A percentile compares a stretch with the other conserved stretches of the same genome.
These are phyloP conservation scores for Eira barbara DNA, from an alignment of 2,113 vertebrate genomes.

Conservation along the genomic window DNA sequence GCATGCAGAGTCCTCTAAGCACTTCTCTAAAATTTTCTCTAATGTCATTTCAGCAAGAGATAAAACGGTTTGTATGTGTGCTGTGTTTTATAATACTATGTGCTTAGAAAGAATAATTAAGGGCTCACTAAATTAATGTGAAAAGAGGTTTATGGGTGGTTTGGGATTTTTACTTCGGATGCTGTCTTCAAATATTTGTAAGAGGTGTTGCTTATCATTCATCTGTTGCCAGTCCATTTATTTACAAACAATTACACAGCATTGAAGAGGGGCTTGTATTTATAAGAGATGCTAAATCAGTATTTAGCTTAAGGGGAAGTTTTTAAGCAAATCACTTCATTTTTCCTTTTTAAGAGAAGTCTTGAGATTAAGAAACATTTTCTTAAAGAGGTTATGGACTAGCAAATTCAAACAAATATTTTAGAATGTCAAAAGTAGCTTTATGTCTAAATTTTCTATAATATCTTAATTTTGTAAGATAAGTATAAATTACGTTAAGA, in stretches of 20 bases:
- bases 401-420: conserved; percentile 19
- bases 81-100: background rate
- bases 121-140: background rate
- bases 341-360: conserved; percentile 27
- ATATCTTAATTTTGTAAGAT: conserved; percentile 14
- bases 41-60: background rate
- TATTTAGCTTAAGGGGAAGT: background rate
- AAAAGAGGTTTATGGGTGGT: background rate
- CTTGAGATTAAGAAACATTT: conserved; percentile 24
- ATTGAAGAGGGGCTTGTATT: background rate
- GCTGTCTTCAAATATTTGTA: conserved; percentile 14
- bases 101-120: conserved; percentile 47
- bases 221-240: conserved; percentile 9
- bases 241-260: conserved; percentile 40
- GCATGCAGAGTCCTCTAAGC: background rate
- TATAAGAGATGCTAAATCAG: conserved; percentile 34
- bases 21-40: background rate
- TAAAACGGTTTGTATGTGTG: background rate
- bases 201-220: background rate
- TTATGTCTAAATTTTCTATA: conserved; percentile 13
- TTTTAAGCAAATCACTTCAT: conserved; percentile 9
- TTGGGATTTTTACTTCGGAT: background rate
- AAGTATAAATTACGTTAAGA: conserved; percentile 3
- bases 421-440: background rate
- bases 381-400: conserved; percentile 24